Percentiles rank a stretch among this genome's conserved stretches.
Evolutionary conservation across 2,797 vertebrate genomes (phyloP).

Genomic region (Spinibarbus caldwelli): DNA sequence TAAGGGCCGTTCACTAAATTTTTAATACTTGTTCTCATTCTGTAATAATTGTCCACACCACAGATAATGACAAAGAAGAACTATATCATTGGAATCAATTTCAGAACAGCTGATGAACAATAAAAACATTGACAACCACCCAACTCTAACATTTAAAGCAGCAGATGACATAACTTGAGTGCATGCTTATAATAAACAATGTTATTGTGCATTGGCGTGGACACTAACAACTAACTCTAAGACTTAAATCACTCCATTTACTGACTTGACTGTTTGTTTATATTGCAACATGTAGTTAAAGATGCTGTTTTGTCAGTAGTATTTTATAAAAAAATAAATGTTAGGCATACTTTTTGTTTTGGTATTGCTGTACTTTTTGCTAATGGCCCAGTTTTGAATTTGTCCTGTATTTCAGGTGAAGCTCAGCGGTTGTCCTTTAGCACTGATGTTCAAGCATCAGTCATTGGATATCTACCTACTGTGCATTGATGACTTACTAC

Average conservation of each 20-base stretch:
- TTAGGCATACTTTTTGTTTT: neutral
- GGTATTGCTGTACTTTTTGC: neutral
- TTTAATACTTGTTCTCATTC: neutral
- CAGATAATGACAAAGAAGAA: neutral
- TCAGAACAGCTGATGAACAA: neutral
- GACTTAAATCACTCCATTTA: too few species aligned
- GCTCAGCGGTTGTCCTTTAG: neutral
- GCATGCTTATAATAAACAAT: neutral
- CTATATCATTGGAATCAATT: neutral
- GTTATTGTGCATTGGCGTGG: neutral
- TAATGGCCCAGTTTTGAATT: neutral
- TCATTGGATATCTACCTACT: conserved; percentile 10
- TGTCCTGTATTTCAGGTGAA: neutral
- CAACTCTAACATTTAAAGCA: neutral
- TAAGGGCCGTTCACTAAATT: neutral
- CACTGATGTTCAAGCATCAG: conserved; percentile 24
- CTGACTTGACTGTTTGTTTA: neutral
- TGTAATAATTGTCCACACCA: neutral
- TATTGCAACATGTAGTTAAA: neutral
- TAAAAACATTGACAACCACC: neutral
- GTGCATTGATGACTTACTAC: too few species aligned
- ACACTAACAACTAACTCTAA: neutral
- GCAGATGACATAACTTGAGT: neutral
- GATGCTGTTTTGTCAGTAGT: neutral
- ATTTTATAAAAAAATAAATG: neutral